Base-by-base conservation (phyloP, 2,888 invertebrate genomes). In the Cephonodes hylas region DNA sequence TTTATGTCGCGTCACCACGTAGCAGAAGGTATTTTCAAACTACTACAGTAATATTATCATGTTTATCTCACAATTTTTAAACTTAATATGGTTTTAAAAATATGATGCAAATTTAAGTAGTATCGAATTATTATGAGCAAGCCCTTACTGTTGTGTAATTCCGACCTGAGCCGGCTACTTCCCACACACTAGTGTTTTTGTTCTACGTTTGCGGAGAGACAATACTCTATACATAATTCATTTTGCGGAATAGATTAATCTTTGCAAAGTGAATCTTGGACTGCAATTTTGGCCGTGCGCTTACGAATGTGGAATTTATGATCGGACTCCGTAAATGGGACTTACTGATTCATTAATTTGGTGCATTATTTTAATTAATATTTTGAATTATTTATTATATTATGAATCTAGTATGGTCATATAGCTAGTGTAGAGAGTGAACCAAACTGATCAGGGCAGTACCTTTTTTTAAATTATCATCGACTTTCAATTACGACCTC, bases 201-300 rank as follows among this genome's bases (percentile, higher is more conserved):
- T 72, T 73, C 65, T 48, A 63, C 64, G 62, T 62, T 66, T 59
- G 59, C 59, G 63, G 66, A 68, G 66, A 63, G 68, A 68, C 74
- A 77, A 71, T 75, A 74, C 76, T 77, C 76, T 69, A 75, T 79
- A 74, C 72, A 76, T 80, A 74, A 80, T 80, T 78, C 75, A 80
- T 78, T 72, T 74, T 62, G 64, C 34, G 46, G 46, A 59, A 59
- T 34, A 46, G 46, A 46, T 59, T 59, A 46, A 46, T 59, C 59
- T 59, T 59, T 48, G 46, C 34, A 23, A 46, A 59, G 59, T 38
- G 34, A 53, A 53, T 53, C 53, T 53, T 31, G 53, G 18, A 31
- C 31, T 53, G 53, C 53, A 31, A 31, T 53, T 53, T 53, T 31
- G 53, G 53, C 27, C 53, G 31, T 53, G 18, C 18, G 53, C 53